These are phyloP conservation scores for Coilia nasus DNA, from an alignment of 2,797 vertebrate species.

Conservation along the genomic window DNA sequence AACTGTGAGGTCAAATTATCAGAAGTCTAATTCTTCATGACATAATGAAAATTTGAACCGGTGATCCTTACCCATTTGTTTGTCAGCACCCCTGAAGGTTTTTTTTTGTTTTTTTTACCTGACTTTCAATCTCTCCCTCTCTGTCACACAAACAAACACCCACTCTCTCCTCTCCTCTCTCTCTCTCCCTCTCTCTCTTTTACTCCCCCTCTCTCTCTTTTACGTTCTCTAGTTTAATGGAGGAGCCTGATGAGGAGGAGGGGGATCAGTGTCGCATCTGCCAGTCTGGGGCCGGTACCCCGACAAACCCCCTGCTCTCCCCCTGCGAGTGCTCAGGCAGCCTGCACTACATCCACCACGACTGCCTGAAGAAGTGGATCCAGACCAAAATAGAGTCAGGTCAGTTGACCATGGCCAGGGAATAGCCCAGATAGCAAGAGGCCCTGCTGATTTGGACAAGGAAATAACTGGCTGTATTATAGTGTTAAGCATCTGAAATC, in stretches of 20 bases:
- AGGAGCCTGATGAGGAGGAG: slow-evolving; percentile 77
- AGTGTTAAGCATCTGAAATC: too few relatives aligned
- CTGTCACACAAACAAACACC: too few relatives aligned
- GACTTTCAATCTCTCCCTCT: neutral
- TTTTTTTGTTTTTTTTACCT: neutral
- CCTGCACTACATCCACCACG: slow-evolving; percentile 79
- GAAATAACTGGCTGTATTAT: too few relatives aligned
- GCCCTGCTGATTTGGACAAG: too few relatives aligned
- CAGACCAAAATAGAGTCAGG: slow-evolving; percentile 80
- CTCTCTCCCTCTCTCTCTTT: neutral
- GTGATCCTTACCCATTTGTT: too few relatives aligned
- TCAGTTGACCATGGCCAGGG: slow-evolving; percentile 56
- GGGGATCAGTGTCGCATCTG: slow-evolving; percentile 81
- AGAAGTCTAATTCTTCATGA: too few relatives aligned
- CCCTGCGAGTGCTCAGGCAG: slow-evolving; percentile 84
- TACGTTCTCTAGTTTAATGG: slow-evolving; percentile 69
- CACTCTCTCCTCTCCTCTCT: neutral
- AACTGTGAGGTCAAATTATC: neutral
- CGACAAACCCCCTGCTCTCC: slow-evolving; percentile 79
- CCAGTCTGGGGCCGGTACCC: slow-evolving; percentile 73
- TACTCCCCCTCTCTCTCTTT: neutral
- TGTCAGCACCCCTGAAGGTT: too few relatives aligned
- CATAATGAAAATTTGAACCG: too few relatives aligned
- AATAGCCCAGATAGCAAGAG: too few relatives aligned
- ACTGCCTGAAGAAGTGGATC: slow-evolving; percentile 76